Evolutionary conservation across 2,888 invertebrate species (phyloP).

Genomic region (Nyleta sp.): DNA sequence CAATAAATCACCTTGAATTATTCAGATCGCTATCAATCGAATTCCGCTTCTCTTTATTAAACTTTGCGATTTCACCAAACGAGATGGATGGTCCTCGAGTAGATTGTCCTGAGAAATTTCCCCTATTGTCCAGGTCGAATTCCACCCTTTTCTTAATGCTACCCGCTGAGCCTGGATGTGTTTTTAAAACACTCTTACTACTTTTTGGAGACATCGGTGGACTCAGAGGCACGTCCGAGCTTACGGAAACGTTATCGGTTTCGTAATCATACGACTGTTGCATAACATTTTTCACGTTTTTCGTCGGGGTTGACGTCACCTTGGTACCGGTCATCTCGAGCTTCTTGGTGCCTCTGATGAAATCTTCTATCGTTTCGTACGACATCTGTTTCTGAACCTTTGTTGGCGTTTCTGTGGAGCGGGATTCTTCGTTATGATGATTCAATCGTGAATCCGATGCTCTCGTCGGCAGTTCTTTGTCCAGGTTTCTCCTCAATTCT

Average conservation of each 20-base stretch:
- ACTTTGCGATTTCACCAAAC: conserved; percentile 54
- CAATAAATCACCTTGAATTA: conserved; percentile 83
- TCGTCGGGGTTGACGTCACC: conserved; percentile 69
- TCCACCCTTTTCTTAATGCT: conserved; percentile 85
- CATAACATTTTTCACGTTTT: conserved; percentile 56
- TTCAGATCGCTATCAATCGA: conserved; percentile 84
- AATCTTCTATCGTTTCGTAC: conserved; percentile 73
- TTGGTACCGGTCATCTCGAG: conserved; percentile 58
- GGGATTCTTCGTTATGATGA: conserved; percentile 8
- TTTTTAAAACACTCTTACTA: conserved; percentile 85
- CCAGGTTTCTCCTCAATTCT: conserved; percentile 44
- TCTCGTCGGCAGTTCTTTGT: conserved; percentile 37
- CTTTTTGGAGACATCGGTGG: conserved; percentile 72
- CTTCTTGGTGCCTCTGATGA: conserved; percentile 52
- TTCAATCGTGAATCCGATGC: conserved; percentile 38
- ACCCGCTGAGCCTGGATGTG: conserved; percentile 82
- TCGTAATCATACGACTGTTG: conserved; percentile 65
- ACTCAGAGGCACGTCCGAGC: conserved; percentile 62
- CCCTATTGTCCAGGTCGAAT: conserved; percentile 84
- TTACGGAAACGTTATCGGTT: conserved; percentile 53
- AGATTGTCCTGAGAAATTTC: conserved; percentile 69
- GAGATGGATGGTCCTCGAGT: conserved; percentile 44
- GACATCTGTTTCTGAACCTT: conserved; percentile 55
- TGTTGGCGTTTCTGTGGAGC: conserved; percentile 10
- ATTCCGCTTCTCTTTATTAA: conserved; percentile 73